Base-by-base conservation (phyloP, 2,113 vertebrate species). In the Larimichthys crocea region DNA sequence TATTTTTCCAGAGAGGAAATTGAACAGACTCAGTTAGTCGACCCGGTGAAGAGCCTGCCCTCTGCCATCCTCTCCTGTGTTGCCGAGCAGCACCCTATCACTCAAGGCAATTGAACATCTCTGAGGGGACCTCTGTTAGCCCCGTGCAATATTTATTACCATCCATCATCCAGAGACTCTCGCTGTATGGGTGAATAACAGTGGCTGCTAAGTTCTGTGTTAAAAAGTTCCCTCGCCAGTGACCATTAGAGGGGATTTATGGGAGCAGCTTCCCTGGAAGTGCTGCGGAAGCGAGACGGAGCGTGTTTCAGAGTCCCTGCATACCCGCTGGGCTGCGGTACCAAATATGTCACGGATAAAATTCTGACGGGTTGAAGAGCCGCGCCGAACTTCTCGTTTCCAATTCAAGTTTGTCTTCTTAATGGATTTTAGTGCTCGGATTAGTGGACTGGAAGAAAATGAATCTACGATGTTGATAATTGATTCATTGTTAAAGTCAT, bases 81-180 rank as follows among this genome's bases (percentile, higher is more conserved):
- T 91, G 89, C 85, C 15, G 83, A 88, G 87, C 87, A 87, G 88
- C 90, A 76, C 89, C 90, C 91, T 86, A 91, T 93, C 91, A 92
- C 86, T 92, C 92, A 91, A 91, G 90, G 90, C 93, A 92, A 92
- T 93, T 90, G 86, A 92, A 93, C 79, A 74, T 88, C 90, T 90
- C 90, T 78, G 86, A 89, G 89, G 91, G 89, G 90, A 92, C 92
- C 92, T 91, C 92, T 86, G 94, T 92, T 92, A 90, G 91, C 89
- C 91, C 89, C 70, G 74, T 91, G 89, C 90, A 92, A 90, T 93
- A 94, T 94, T 92, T 94, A 92, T 92, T 85, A 87, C 89, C 85
- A 92, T 92, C 89, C 88, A 82, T 90, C 94, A 93, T 87, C 79
- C 89, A n/a, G 5, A 85, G 87, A 83, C 65, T 68, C 74, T 44